Conservation (phyloP, 2,113 vertebrate species). For the Puffinus mauretanicus region DNA sequence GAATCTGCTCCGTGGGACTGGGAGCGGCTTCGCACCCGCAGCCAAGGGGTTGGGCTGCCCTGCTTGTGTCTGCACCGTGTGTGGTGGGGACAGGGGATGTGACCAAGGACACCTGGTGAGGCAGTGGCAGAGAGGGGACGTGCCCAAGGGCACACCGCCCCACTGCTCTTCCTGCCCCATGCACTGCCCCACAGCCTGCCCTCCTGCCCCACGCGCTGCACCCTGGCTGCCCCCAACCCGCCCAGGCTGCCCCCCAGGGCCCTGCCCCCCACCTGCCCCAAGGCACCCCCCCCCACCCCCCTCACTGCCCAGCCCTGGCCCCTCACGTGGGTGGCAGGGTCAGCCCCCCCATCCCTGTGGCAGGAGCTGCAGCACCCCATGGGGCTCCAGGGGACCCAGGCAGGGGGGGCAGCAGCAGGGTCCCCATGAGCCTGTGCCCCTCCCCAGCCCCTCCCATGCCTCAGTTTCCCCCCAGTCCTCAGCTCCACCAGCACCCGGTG, state of each 20-base stretch:
- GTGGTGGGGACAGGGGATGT: background rate
- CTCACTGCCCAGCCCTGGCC: background rate
- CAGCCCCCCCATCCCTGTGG: no score
- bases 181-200: background rate
- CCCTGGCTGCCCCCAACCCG: background rate
- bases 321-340: background rate
- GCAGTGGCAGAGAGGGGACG: background rate
- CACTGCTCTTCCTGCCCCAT: no score
- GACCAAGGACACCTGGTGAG: background rate
- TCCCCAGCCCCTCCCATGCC: background rate
- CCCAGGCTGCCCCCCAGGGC: background rate
- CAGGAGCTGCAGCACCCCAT: background rate
- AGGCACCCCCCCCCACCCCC: no score
- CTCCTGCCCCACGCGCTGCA: background rate
- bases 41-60: background rate
- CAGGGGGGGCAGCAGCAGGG: background rate
- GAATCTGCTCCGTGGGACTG: background rate
- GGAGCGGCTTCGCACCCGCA: background rate
- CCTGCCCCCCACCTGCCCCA: background rate
- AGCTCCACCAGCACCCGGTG: background rate
- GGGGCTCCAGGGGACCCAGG: fast-evolving
- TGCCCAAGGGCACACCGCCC: background rate
- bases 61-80: fast-evolving
- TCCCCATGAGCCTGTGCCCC: background rate
- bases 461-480: background rate